Percentiles rank a stretch among this genome's conserved stretches.
Evolutionary conservation across 1,140 invertebrate genomes (phyloP).

Genomic region (Drosophila repletoides): DNA sequence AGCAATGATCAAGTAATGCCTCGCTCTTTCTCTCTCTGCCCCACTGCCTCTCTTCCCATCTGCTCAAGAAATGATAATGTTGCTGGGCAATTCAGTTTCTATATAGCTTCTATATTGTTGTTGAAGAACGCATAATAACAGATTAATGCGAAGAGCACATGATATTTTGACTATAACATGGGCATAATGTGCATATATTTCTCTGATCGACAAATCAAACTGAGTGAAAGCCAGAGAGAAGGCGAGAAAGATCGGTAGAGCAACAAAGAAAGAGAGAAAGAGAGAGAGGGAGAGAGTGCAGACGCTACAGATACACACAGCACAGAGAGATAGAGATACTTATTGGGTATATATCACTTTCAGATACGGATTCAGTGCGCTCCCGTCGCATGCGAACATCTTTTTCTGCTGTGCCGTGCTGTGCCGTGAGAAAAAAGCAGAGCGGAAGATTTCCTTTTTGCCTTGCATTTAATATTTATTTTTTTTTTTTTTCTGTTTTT

Average conservation of each 20-base stretch:
- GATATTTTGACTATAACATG: conserved; percentile 1
- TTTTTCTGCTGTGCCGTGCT: background rate
- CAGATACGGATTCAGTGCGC: conserved; percentile 66
- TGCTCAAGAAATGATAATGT: background rate
- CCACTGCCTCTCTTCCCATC: too few species aligned
- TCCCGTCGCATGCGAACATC: conserved; percentile 46
- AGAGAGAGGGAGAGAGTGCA: conserved; percentile 7
- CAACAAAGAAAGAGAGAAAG: background rate
- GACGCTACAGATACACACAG: conserved; percentile 20
- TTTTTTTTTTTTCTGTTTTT: conserved; percentile 16
- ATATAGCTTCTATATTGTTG: background rate
- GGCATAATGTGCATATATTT: conserved; percentile 1
- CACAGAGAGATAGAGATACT: conserved; percentile 12
- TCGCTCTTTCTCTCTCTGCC: background rate
- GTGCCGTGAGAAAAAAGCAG: conserved; percentile 33
- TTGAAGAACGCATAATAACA: background rate
- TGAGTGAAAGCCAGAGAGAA: too few species aligned
- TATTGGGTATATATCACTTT: conserved; percentile 62
- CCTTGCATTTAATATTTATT: conserved; percentile 13
- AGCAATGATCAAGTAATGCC: too few species aligned
- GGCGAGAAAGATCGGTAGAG: background rate
- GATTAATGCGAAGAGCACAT: conserved; percentile 16
- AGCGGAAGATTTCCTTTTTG: conserved; percentile 53
- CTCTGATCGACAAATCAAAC: background rate
- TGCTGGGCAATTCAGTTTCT: background rate